Base-by-base conservation (phyloP, 1,140 invertebrate species). In the Campoletis sonorensis region DNA sequence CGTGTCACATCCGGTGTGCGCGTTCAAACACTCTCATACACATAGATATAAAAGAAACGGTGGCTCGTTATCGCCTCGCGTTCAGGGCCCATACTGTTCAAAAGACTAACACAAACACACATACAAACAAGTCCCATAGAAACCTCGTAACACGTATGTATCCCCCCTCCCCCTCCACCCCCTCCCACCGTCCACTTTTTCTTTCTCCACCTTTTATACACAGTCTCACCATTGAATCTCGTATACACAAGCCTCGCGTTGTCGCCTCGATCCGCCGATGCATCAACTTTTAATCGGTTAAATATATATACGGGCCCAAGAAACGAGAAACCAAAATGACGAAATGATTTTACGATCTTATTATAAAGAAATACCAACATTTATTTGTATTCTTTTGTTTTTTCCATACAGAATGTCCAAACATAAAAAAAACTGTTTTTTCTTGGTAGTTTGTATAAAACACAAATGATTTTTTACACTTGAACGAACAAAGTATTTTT, bases 201-300 rank as follows among this genome's bases (percentile, higher is more conserved):
- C 40, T 45, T 45, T 45, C 40, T 45, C 40, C 40, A 45, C 8
- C 40, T 45, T 45, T 45, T 45, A 45, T 45, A 45, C 13, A 45
- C 40, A 45, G 40, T 45, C 54, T 58, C 54, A 23, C 18, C 71
- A 79, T 51, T 78, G 72, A 54, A 40, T 54, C 27, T 54, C 40
- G 72, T 49, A 78, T 45, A 81, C 26, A 71, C 51, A 45, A 64
- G 75, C 73, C 27, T 79, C 45, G 68, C 81, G 54, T 82, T 80
- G 78, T 84, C 81, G 85, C 40, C 40, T 85, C 81, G 82, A 83
- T 81, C 72, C 79, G 77, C 79, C 84, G 82, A 85, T 87, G 86
- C 84, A 84, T 85, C 84, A 80, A 87, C 83, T 85, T 85, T 84
- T 85, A 87, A 87, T 86, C 85, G 79, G 40, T 45, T 45, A 13